phyloP scores from a whole-genome alignment of 1,140 invertebrate genomes.

The Drosophila bipectinata region DNA sequence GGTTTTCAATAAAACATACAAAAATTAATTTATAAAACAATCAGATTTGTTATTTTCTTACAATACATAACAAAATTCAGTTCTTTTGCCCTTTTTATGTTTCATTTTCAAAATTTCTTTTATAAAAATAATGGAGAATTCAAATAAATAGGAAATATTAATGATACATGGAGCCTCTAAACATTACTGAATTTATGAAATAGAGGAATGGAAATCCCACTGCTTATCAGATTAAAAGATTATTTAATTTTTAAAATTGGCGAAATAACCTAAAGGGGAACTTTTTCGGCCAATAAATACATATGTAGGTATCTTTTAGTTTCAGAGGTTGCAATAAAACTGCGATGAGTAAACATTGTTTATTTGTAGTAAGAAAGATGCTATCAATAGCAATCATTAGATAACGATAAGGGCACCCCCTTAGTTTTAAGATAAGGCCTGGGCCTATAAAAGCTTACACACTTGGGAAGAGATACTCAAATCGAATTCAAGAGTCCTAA shows the following conservation, averaged over 20 bases:
- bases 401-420: slow-evolving; percentile 25
- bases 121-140: too few relatives aligned
- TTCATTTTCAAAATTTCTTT: too few relatives aligned
- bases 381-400: slow-evolving; percentile 42
- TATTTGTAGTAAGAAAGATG: slow-evolving; percentile 29
- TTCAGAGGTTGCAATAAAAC: slow-evolving; percentile 22
- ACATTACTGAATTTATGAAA: too few relatives aligned
- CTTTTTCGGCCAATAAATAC: slow-evolving; percentile 10
- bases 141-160: too few relatives aligned
- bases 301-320: background rate
- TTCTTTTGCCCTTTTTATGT: too few relatives aligned
- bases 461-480: slow-evolving; percentile 5
- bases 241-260: background rate
- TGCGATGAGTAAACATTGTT: slow-evolving; percentile 4
- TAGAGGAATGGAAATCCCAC: too few relatives aligned
- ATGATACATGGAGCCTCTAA: too few relatives aligned
- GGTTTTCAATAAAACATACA: too few relatives aligned
- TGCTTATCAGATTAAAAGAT: background rate
- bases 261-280: slow-evolving; percentile 13
- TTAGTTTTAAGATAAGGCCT: slow-evolving; percentile 30
- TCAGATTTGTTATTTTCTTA: too few relatives aligned
- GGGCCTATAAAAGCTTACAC: slow-evolving; percentile 32
- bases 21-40: too few relatives aligned
- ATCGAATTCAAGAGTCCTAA: slow-evolving; percentile 7
- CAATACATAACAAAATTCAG: too few relatives aligned